Conservation (phyloP, 2,888 invertebrate genomes). For the Cremastobaeus sp. region DNA sequence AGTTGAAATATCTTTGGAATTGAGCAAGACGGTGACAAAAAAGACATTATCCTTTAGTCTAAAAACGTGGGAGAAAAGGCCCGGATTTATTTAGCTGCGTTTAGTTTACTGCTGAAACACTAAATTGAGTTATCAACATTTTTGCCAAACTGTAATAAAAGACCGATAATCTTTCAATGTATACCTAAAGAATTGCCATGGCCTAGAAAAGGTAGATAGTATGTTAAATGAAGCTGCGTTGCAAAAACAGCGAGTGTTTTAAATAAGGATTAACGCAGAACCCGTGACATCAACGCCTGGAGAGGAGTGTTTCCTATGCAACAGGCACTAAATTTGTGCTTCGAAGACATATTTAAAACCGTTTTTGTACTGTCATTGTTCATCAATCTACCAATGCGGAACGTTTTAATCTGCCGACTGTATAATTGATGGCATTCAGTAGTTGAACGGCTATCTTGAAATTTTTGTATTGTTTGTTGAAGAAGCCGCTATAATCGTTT, state of each 20-base stretch:
- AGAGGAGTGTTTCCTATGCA: background rate
- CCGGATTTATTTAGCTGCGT: no score
- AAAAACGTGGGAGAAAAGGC: no score
- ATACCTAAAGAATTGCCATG: no score
- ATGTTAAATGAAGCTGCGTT: background rate
- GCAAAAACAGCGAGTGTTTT: background rate
- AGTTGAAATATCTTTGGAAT: slow-evolving; percentile 3
- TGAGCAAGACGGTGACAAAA: slow-evolving; percentile 1
- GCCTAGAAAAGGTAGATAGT: no score
- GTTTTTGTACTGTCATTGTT: slow-evolving; percentile 5
- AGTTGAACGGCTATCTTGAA: slow-evolving; percentile 12
- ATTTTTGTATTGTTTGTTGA: slow-evolving; percentile 7
- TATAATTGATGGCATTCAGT: slow-evolving; percentile 12
- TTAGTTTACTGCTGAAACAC: no score
- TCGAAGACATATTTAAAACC: background rate
- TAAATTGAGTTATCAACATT: no score
- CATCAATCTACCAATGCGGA: slow-evolving; percentile 5
- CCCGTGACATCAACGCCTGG: background rate
- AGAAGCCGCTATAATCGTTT: slow-evolving; percentile 2
- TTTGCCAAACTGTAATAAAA: no score
- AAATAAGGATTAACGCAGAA: no score
- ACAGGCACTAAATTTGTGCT: background rate
- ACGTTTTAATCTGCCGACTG: slow-evolving; percentile 14
- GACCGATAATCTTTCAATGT: no score
- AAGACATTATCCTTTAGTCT: no score